Percentiles rank a stretch among this genome's conserved stretches.
Evolutionary conservation across 2,113 vertebrate species (phyloP).

Genomic region (Ptilorrhoa leucosticta): DNA sequence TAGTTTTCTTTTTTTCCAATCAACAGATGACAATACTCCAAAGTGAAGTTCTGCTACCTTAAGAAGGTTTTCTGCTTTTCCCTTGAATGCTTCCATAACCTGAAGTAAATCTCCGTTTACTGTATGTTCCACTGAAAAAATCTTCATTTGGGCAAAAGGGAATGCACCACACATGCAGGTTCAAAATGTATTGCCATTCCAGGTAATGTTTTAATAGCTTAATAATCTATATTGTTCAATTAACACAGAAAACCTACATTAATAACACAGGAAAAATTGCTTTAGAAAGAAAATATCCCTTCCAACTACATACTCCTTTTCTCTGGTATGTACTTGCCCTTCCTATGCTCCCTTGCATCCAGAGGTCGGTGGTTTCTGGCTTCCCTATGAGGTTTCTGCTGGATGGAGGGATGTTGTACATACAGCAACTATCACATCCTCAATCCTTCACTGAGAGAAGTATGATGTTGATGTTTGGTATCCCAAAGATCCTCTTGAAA

Average conservation of each 20-base stretch:
- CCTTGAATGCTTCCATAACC: not conserved
- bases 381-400: not conserved
- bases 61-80: not conserved
- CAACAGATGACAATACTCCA: not conserved
- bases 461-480: not conserved
- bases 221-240: not conserved
- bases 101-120: not conserved
- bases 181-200: not conserved
- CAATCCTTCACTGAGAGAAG: not conserved
- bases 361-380: not conserved
- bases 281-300: not conserved
- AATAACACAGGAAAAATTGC: not conserved
- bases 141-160: not conserved
- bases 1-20: not conserved
- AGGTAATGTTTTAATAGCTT: not conserved
- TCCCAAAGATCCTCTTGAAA: not conserved
- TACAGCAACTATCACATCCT: not conserved
- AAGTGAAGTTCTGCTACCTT: not conserved
- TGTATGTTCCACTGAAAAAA: not conserved
- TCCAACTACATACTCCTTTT: accelerated
- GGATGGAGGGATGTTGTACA: too few relatives aligned
- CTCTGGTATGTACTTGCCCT: not conserved
- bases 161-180: not conserved
- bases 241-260: not conserved
- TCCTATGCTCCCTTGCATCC: not conserved